These are phyloP conservation scores for Acanthurus tractus DNA, from an alignment of 2,797 vertebrate genomes.

Conservation along the genomic window DNA sequence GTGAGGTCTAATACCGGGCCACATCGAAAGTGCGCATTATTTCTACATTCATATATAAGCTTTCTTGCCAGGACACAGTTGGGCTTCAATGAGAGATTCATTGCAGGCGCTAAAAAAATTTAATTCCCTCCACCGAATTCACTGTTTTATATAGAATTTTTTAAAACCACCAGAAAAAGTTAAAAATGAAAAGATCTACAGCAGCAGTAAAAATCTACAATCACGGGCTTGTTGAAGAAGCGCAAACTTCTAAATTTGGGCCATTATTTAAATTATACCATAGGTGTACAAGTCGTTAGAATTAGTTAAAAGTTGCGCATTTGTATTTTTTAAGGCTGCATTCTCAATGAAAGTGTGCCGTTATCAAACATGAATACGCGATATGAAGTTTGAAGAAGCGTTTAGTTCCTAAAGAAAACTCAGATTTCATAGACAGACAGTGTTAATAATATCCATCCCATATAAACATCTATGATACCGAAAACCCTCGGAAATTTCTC, in stretches of 20 bases:
- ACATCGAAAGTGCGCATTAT: slow-evolving; percentile 20
- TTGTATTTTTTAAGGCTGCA: neutral
- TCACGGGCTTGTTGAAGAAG: neutral
- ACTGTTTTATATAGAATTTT: slow-evolving; percentile 7
- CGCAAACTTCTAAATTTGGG: neutral
- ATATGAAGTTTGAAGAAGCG: slow-evolving; percentile 32
- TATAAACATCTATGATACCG: neutral
- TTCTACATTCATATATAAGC: slow-evolving; percentile 7
- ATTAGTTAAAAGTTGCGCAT: neutral
- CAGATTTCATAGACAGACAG: neutral
- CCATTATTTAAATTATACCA: neutral
- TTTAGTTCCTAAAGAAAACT: neutral
- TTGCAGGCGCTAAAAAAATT: neutral
- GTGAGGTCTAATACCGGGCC: neutral
- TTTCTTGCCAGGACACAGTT: neutral
- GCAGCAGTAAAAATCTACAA: neutral
- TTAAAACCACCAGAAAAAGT: slow-evolving; percentile 23
- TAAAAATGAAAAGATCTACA: neutral
- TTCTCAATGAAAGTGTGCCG: neutral
- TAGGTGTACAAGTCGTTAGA: neutral
- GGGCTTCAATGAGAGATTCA: slow-evolving; percentile 1
- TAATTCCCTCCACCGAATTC: slow-evolving; percentile 4
- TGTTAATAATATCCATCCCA: neutral
- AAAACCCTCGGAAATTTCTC: neutral
- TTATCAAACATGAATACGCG: neutral